Base-by-base conservation (phyloP, 2,888 invertebrate genomes). In the Epinotia ramella region DNA sequence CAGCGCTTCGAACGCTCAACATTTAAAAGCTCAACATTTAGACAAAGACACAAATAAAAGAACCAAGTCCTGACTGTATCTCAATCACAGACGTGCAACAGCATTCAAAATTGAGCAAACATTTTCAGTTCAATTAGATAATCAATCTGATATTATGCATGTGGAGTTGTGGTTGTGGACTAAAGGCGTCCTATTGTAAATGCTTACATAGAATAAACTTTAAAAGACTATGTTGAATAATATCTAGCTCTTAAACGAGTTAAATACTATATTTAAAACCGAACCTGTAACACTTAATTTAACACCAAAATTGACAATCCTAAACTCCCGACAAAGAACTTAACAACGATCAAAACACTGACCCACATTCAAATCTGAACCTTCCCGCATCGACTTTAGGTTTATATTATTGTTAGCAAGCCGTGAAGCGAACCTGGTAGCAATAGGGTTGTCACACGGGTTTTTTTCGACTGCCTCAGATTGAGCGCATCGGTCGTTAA, bases 401-500 rank as follows among this genome's bases (percentile, higher is more conserved):
- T 67, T n/a, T 53, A 46, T 40, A 20, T 0, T 40, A 9, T 12
- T 11, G 3, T 49, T 53, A 40, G 1, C 33, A 1, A 40, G 28
- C 11, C 7, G 67, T 40, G 67, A 73, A 60, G 1, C 18, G 67
- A 67, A 49, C 33, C 62, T 73, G 49, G 60, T n/a, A 18, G 62
- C 60, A 53, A 53, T 73, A 73, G 73, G 73, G 73, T 56, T 73
- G 73, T 33, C 66, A 33, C 57, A 18, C 7, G n/a, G 12, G 28
- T 44, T 68, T 73, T 68, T 73, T 73, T 73, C 53, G 53, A 44
- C 74, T 33, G 66, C n/a, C 20, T 28, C 28, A 68, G 69, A 73
- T 67, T 60, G 66, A 66, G 59, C 59, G 73, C 24, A 63, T 68
- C 67, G 64, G 20, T 46, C 16, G 57, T 64, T 74, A 69, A 74